Conservation (phyloP, 1,140 invertebrate genomes). For the Drosophila tsacasi region DNA sequence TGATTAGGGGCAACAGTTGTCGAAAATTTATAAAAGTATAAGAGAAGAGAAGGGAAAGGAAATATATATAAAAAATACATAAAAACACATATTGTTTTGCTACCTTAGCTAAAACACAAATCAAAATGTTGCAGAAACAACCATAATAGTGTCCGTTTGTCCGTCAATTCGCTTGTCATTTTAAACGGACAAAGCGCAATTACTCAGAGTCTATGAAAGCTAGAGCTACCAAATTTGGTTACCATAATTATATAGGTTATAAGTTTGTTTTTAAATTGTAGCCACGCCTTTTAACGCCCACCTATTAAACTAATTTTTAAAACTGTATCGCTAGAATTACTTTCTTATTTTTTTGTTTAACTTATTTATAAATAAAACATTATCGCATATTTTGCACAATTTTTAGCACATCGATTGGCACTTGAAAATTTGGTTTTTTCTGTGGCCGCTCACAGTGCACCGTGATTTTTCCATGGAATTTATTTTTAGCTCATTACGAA, state of each 20-base stretch:
- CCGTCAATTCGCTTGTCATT: background rate
- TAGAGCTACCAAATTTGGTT: background rate
- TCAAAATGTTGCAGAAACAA: background rate
- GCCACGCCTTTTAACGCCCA: too few relatives aligned
- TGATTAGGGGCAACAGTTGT: slow-evolving; percentile 31
- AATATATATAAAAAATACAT: background rate
- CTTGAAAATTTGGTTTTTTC: slow-evolving; percentile 33
- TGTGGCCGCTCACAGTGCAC: slow-evolving; percentile 53
- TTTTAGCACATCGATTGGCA: slow-evolving; percentile 20
- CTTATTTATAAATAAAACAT: slow-evolving; percentile 5
- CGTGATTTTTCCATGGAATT: slow-evolving; percentile 55
- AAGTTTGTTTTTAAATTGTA: background rate
- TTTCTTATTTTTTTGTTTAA: background rate
- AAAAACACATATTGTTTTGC: slow-evolving; percentile 21
- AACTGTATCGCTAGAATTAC: background rate
- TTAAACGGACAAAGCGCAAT: background rate
- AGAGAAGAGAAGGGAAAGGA: too few relatives aligned
- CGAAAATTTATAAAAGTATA: slow-evolving; percentile 8
- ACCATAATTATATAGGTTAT: background rate
- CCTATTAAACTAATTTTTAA: background rate
- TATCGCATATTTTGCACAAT: slow-evolving; percentile 39
- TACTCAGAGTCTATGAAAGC: background rate
- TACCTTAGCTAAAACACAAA: slow-evolving; percentile 13
- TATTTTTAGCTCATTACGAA: slow-evolving; percentile 80
- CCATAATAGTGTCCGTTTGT: background rate